Percentiles rank a stretch among this genome's conserved stretches.
phyloP scores from a whole-genome alignment of 2,888 invertebrate species.

The Drosophila birchii region DNA sequence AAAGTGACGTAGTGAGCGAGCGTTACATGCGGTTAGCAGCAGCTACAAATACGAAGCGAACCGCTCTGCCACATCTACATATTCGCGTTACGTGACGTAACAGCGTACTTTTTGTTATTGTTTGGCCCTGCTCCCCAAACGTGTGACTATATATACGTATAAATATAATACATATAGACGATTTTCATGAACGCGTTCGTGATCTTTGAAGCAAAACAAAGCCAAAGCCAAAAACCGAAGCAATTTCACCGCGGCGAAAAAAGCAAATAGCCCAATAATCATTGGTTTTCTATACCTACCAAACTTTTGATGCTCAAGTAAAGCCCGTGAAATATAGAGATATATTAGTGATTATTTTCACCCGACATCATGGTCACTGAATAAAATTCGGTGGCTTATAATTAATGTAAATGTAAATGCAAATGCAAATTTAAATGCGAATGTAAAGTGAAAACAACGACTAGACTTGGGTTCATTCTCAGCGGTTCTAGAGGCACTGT shows the following conservation, averaged over 20 bases:
- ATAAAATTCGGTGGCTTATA: slow-evolving; percentile 53
- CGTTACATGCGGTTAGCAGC: slow-evolving; percentile 57
- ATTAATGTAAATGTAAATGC: slow-evolving; percentile 67
- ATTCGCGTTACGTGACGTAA: slow-evolving; percentile 72
- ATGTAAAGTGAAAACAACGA: slow-evolving; percentile 52
- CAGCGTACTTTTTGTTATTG: slow-evolving; percentile 69
- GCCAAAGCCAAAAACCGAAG: slow-evolving; percentile 56
- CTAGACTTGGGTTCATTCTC: slow-evolving; percentile 58
- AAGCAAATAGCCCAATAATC: slow-evolving; percentile 43
- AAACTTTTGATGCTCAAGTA: slow-evolving; percentile 27
- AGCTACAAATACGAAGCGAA: slow-evolving; percentile 6
- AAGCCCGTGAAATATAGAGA: slow-evolving; percentile 15
- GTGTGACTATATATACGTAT: slow-evolving; percentile 27
- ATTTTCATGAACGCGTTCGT: slow-evolving; percentile 81
- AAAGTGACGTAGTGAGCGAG: slow-evolving; percentile 28
- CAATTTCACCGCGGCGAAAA: slow-evolving; percentile 66
- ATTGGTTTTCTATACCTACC: slow-evolving; percentile 28
- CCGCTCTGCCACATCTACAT: slow-evolving; percentile 54
- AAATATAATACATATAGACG: slow-evolving; percentile 27
- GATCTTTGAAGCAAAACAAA: slow-evolving; percentile 81
- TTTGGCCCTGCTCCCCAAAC: slow-evolving; percentile 35
- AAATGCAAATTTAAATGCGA: slow-evolving; percentile 36
- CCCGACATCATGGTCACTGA: slow-evolving; percentile 60
- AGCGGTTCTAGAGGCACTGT: slow-evolving; percentile 50
- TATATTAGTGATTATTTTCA: slow-evolving; percentile 34